These are phyloP conservation scores for Xylocampa areola DNA, from an alignment of 2,888 invertebrate genomes.

Conservation along the genomic window DNA sequence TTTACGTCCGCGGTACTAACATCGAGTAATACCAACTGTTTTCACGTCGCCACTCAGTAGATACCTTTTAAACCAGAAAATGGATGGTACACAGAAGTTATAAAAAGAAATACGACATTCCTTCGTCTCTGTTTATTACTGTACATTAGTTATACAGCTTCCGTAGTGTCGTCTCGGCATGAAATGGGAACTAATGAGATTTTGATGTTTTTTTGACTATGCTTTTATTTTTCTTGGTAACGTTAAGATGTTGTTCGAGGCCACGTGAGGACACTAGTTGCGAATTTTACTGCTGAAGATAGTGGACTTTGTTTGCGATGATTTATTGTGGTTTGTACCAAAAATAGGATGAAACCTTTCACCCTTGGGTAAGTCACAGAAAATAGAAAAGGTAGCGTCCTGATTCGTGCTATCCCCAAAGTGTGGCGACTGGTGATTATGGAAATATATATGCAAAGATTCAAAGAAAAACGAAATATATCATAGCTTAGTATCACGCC, in stretches of 20 bases:
- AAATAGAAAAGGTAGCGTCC: too few relatives aligned
- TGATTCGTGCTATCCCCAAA: too few relatives aligned
- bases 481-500: too few relatives aligned
- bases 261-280: conserved; percentile 66
- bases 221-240: conserved; percentile 86
- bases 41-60: conserved; percentile 71
- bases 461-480: too few relatives aligned
- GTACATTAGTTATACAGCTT: conserved; percentile 90
- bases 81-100: conserved; percentile 84
- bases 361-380: too few relatives aligned
- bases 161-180: conserved; percentile 89
- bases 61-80: conserved; percentile 86
- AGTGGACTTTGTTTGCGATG: conserved; percentile 26
- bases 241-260: conserved; percentile 75
- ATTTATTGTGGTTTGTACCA: conserved; percentile 12
- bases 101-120: conserved; percentile 89
- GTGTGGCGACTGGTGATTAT: too few relatives aligned
- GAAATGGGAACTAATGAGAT: conserved; percentile 90
- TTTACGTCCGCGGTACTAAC: conserved; percentile 56
- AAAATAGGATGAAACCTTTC: too few relatives aligned
- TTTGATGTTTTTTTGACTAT: conserved; percentile 90
- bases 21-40: conserved; percentile 57
- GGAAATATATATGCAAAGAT: too few relatives aligned
- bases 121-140: conserved; percentile 87
- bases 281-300: conserved; percentile 45